Evolutionary conservation across 2,113 vertebrate genomes (phyloP).

Genomic region (Callithrix jacchus): DNA sequence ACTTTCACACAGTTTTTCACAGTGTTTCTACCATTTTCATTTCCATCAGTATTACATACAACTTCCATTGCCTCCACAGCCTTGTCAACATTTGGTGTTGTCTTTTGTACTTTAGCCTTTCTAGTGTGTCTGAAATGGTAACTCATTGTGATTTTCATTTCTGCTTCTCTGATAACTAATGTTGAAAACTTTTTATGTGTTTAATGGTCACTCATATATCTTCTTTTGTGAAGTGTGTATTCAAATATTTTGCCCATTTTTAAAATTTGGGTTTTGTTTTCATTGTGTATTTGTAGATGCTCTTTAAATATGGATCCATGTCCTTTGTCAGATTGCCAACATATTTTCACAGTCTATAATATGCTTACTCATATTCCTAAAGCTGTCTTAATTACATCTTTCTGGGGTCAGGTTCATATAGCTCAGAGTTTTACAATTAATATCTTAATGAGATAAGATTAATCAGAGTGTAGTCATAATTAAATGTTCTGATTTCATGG

Average conservation of each 20-base stretch:
- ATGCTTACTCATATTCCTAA: background rate
- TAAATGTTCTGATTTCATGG: background rate
- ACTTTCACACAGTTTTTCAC: background rate
- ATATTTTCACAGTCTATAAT: background rate
- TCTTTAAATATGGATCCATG: background rate
- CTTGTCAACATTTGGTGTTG: background rate
- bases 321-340: background rate
- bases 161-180: background rate
- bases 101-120: background rate
- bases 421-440: background rate
- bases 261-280: background rate
- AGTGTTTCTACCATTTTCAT: background rate
- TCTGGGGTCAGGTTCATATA: background rate
- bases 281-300: background rate
- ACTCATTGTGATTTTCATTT: background rate
- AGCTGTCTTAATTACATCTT: background rate
- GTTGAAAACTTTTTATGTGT: background rate
- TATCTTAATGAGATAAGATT: background rate
- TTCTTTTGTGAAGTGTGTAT: background rate
- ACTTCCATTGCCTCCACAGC: background rate
- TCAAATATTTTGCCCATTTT: background rate
- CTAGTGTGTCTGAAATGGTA: background rate
- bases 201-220: background rate
- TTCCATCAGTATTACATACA: background rate
- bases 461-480: background rate